Percentiles rank a stretch among this genome's conserved stretches.
Evolutionary conservation across 1,140 invertebrate genomes (phyloP).

Genomic region (Diprion similis): DNA sequence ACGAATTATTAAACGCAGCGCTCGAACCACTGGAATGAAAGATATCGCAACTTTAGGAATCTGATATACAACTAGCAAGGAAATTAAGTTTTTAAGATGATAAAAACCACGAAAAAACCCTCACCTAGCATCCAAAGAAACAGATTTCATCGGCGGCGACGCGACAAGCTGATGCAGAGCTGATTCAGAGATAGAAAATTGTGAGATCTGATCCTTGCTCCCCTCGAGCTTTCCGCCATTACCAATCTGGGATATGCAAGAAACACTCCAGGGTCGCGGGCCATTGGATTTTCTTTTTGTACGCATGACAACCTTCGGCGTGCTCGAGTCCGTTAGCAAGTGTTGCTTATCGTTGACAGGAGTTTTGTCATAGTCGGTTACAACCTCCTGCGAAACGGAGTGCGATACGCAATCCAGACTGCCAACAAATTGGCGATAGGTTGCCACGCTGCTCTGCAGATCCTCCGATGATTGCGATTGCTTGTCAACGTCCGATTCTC

Average conservation of each 20-base stretch:
- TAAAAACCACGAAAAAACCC: slow-evolving; percentile 26
- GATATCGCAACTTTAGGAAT: slow-evolving; percentile 7
- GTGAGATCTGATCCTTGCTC: slow-evolving; percentile 57
- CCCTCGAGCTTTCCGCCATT: slow-evolving; percentile 36
- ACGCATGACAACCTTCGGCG: slow-evolving; percentile 58
- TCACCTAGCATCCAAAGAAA: slow-evolving; percentile 54
- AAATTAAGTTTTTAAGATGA: background rate
- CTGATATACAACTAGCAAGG: background rate
- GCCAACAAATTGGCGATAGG: slow-evolving; percentile 59
- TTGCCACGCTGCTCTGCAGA: slow-evolving; percentile 70
- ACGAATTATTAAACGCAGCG: slow-evolving; percentile 54
- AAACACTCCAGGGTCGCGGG: slow-evolving; percentile 83
- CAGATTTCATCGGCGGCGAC: slow-evolving; percentile 52
- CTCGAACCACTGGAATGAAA: slow-evolving; percentile 47
- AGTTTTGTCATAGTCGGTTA: slow-evolving; percentile 54
- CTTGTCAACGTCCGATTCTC: slow-evolving; percentile 74
- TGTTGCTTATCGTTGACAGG: slow-evolving; percentile 39
- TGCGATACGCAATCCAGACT: slow-evolving; percentile 60
- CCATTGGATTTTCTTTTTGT: slow-evolving; percentile 57
- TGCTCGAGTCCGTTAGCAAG: slow-evolving; percentile 40
- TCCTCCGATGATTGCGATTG: slow-evolving; percentile 78
- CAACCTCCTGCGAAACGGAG: slow-evolving; percentile 66
- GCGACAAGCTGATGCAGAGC: slow-evolving; percentile 75
- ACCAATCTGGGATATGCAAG: slow-evolving; percentile 76
- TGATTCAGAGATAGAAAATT: slow-evolving; percentile 85